phyloP scores from a whole-genome alignment of 2,888 invertebrate species.

The Lochmaea capreae region DNA sequence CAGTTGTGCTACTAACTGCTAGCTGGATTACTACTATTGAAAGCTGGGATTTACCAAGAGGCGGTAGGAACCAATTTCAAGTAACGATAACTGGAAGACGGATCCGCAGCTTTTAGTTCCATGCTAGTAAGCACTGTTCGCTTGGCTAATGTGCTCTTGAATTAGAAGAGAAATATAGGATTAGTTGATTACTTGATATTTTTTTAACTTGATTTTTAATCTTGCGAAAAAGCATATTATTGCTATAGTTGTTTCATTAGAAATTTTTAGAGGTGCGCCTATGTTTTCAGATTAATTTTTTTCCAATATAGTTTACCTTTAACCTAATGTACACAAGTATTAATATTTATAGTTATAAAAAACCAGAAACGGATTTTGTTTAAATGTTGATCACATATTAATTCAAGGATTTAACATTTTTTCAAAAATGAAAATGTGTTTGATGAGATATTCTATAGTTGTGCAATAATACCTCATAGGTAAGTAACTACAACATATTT shows the following conservation, averaged over 20 bases:
- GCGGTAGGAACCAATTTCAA: too few species aligned
- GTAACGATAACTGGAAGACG: too few species aligned
- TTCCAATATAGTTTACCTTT: not conserved
- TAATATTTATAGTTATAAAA: not conserved
- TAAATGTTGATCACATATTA: not conserved
- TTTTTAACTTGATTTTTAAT: not conserved
- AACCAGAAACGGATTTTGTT: conserved; percentile 4
- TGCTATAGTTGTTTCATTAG: not conserved
- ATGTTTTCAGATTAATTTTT: not conserved
- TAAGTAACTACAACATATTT: not conserved
- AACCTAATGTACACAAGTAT: not conserved
- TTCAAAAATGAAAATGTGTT: not conserved
- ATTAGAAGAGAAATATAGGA: too few species aligned
- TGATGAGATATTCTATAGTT: not conserved
- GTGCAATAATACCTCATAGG: not conserved
- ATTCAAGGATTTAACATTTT: not conserved
- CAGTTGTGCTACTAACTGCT: too few species aligned
- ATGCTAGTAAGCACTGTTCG: too few species aligned
- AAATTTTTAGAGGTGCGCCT: not conserved
- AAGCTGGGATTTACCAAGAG: too few species aligned
- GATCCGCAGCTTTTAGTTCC: too few species aligned
- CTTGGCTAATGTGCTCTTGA: too few species aligned
- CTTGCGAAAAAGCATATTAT: too few species aligned
- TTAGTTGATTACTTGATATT: not conserved
- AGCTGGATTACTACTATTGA: too few species aligned